Evolutionary conservation across 2,113 vertebrate genomes (phyloP), one percentile per base, ranked within the genome.

Genomic region (Saguinus midas): DNA sequence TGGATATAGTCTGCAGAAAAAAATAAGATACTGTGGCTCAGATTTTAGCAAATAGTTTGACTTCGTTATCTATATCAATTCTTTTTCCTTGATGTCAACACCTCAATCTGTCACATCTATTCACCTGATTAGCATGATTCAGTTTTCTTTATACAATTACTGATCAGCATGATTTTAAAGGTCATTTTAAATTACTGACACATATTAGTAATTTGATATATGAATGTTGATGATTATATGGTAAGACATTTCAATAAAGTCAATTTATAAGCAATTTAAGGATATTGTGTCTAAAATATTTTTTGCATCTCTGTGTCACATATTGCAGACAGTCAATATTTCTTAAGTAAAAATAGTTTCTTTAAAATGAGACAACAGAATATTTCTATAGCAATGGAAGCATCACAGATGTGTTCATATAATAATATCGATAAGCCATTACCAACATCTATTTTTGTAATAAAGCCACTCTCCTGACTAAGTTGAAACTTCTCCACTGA

Each of bases 101-200:
- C 9, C 16, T 27, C 61, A 32, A 1, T 68, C 17, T 73, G 55
- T 29, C 8, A 61, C 10, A 68, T 5, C 0, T 82, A 57, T 37
- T 20, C 40, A 55, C 8, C 20, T 35, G 35, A 55, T 32, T 94
- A 86, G 68, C 48, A 70, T 2, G 0, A 58, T 6, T 35, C 37
- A 93, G 8, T 45, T 93, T 73, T 81, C 52, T 45, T 93, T 32
- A 23, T 58, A 8, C 8, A 85, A 45, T 43, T 80, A 85, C 50
- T 89, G 37, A 91, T 61, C 9, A 80, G 61, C 18, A 93, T 37
- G 70, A 6, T 68, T 90, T 90, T 90, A 52, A 80, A 89, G 8
- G 20, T 55, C n/a, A 84, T 64, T 95, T 95, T 48, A 95, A 92
- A 68, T 92, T 75, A n/a, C 21, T 79, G 61, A 92, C 3, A 14